Evolutionary conservation across 1,140 invertebrate genomes (phyloP), one percentile per base, ranked within the genome.

Genomic region (Pachyrhynchus sulphureomaculatus): DNA sequence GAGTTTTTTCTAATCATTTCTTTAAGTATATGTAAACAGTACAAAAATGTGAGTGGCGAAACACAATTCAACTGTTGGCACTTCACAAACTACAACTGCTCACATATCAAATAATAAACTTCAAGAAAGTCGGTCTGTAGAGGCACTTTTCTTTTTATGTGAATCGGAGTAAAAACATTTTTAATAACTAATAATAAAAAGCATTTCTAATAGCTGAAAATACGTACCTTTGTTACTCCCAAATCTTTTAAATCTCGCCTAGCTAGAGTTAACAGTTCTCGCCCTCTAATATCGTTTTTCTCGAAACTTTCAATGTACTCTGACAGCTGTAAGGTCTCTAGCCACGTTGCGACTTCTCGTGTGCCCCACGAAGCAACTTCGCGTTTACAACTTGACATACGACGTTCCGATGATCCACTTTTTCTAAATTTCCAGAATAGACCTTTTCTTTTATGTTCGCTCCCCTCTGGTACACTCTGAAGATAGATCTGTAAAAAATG

Each of bases 271-370:
- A 97, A 79, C 9, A 98, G 80, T 73, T 98, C 95, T 18, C 88
- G 82, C 3, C 95, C 96, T 32, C 92, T 86, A 62, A 98, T 93
- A 76, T 98, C 95, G 75, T 98, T 92, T 15, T 86, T 86, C 1
- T 88, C 80, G 71, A 98, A 98, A 39, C 86, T 87, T 66, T 90
- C 89, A 0, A 83, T 81, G 75, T 98, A 97, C 72, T 98, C 94
- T 3, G 84, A 84, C 6, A 98, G 82, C 61, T 94, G 91, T 45
- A 98, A 78, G 1, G 87, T 88, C 55, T 93, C 91, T 44, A 98
- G 78, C 96, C 96, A 98, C 10, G 81, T 79, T 45, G 86, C 86
- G 1, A 90, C 88, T 68, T 90, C 88, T 51, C 84, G 82, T 0
- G 87, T 83, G 34, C 86, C 84, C 88, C 88, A 90, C 20, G 79